Evolutionary conservation across 2,888 invertebrate species (phyloP), one percentile per base, ranked within the genome.

Genomic region (Scaptomyza flava): DNA sequence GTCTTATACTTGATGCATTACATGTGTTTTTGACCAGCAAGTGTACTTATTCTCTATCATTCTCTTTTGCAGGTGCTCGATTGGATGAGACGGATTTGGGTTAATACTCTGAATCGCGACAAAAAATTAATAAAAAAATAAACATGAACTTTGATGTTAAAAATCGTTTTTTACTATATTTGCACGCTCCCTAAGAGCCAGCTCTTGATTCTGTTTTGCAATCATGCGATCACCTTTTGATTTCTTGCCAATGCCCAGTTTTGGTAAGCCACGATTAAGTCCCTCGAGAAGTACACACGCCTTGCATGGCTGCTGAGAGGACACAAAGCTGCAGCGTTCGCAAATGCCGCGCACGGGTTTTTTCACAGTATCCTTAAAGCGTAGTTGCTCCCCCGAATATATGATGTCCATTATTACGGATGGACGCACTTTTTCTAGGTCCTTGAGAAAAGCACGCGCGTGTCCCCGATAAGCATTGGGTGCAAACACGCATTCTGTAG

Each of bases 401-500:
- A 98, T 97, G 52, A 98, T 97, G 89, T 98, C 98, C 93, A 99
- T 96, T 61, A 99, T 98, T 42, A 96, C 95, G 11, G 96, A 94
- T 0, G 99, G 97, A 72, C 98, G 94, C 58, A 99, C 95, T 92
- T 97, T 97, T 91, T 99, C 99, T 89, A 99, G 93, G 92, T 99
- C 98, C 91, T 99, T 99, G 1, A 99, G 94, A 82, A 96, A 95
- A 0, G 96, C 95, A 81, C 99, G 93, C 0, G 98, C 98, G 91
- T 98, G 96, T 0, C 98, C 98, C 87, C 98, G 94, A 91, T 99
- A 99, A 0, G 99, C 99, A 93, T 99, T 98, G 0, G 99, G 99
- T 2, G 99, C 98, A 93, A 99, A 99, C 50, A 98, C 95, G 93
- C 99, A 99, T 92, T 99, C 99, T 0, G 99, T 99, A 2, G 99